phyloP scores from a whole-genome alignment of 2,797 vertebrate species.

The Chaunax sp. region DNA sequence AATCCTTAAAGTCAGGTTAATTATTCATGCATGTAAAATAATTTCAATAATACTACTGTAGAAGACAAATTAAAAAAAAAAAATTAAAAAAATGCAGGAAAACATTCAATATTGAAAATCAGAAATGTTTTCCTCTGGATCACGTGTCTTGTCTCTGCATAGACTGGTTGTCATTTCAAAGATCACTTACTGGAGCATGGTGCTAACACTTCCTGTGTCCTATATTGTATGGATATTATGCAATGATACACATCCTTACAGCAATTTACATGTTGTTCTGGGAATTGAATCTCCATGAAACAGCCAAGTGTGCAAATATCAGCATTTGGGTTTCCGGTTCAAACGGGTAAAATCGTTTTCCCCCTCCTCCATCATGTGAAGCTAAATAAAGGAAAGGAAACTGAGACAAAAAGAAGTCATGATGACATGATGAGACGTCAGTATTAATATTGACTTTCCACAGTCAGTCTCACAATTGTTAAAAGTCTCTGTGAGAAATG shows the following conservation, averaged over 20 bases:
- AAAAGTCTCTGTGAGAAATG: constrained; percentile 6
- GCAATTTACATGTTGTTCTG: neutral
- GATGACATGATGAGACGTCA: neutral
- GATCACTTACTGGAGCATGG: neutral
- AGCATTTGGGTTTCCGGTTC: no score
- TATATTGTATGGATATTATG: no score
- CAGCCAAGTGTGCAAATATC: constrained; percentile 6
- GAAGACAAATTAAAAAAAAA: no score
- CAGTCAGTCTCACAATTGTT: constrained; percentile 16
- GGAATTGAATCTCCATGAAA: neutral
- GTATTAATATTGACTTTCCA: neutral
- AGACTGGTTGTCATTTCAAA: neutral
- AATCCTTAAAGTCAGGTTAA: neutral
- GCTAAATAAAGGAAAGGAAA: no score
- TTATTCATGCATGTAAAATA: no score
- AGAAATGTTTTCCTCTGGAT: neutral
- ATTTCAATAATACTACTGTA: no score
- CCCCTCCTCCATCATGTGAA: no score
- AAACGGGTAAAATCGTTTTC: no score
- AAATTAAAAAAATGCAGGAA: neutral
- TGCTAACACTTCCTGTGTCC: constrained; percentile 7
- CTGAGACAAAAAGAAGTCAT: neutral
- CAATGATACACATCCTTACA: neutral
- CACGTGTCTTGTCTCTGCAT: neutral
- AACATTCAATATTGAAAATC: neutral